Conservation (phyloP, 2,113 vertebrate species). For the Pandion haliaetus region DNA sequence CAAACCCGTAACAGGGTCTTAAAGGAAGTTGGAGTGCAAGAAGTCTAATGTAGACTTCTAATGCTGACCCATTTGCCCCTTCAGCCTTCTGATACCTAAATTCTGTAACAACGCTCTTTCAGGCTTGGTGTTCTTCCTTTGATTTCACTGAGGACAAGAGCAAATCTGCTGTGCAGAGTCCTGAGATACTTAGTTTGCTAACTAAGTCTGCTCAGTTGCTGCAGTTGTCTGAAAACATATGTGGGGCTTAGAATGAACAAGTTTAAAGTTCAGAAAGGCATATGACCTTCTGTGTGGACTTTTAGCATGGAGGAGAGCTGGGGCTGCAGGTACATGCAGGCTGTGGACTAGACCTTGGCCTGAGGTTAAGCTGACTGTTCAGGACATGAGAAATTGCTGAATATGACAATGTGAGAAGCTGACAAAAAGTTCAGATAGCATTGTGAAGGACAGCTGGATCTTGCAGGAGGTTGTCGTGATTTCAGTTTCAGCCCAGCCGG, state of each 20-base stretch:
- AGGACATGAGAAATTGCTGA: neutral
- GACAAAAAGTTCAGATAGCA: neutral
- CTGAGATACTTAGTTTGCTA: neutral
- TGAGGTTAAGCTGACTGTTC: neutral
- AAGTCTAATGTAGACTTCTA: neutral
- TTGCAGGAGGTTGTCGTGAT: neutral
- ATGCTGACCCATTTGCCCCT: neutral
- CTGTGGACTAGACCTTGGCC: neutral
- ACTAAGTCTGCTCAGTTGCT: too few relatives aligned
- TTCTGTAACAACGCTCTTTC: neutral
- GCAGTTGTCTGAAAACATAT: fast-evolving
- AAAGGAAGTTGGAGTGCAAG: neutral
- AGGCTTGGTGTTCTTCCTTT: neutral
- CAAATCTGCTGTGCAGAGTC: neutral
- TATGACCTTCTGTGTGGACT: neutral
- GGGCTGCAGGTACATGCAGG: neutral
- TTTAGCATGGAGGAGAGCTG: neutral
- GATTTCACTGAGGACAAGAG: neutral
- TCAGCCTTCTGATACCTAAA: neutral
- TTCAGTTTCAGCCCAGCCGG: too few relatives aligned
- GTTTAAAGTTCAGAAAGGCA: neutral
- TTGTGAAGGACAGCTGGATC: neutral
- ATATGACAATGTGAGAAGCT: neutral
- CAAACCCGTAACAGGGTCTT: too few relatives aligned
- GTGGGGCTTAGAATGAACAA: neutral